Evolutionary conservation across 2,113 vertebrate species (phyloP), one percentile per base, ranked within the genome.

Genomic region (Phrynocephalus versicolor): DNA sequence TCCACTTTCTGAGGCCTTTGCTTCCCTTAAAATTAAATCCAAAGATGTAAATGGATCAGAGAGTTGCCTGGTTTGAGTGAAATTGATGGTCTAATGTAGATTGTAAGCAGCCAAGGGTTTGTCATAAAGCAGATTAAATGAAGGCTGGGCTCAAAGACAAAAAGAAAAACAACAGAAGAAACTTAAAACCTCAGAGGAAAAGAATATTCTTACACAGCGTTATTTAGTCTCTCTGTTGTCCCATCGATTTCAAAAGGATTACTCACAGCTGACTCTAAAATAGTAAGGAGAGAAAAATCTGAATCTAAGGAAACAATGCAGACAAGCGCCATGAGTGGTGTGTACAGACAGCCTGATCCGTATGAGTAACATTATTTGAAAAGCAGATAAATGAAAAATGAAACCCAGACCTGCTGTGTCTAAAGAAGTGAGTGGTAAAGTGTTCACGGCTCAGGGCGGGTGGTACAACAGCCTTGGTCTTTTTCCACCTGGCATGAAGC

Each of bases 111-210:
- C 0, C 51, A 27, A 7, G 25, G 82, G 73, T 81, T 1, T 0
- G 23, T 35, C 76, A 58, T 0, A 41, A 80, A 41, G 45, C 9
- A 0, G 1, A 23, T 84, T 25, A n/a, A 65, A 58, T 73, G 86
- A 83, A 91, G 70, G 81, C 60, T 84, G 35, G 72, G 76, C 23
- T 23, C 33, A 57, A 21, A 21, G 0, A 57, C 39, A 35, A 71
- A 67, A 69, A 0, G 6, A 73, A 86, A 86, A 81, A 86, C 79
- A 89, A 86, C 65, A 86, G 69, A 75, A 84, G 86, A 89, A 89
- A 87, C 0, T 84, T 89, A 88, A 87, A 89, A 92, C 90, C 86
- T 88, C 85, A 91, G 93, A 90, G 89, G 87, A 88, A 51, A 91
- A 87, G 76, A 72, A 73, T 84, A 65, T 74, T 74, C 85, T 81